phyloP scores from a whole-genome alignment of 2,888 invertebrate species.

The Allophyes oxyacanthae region DNA sequence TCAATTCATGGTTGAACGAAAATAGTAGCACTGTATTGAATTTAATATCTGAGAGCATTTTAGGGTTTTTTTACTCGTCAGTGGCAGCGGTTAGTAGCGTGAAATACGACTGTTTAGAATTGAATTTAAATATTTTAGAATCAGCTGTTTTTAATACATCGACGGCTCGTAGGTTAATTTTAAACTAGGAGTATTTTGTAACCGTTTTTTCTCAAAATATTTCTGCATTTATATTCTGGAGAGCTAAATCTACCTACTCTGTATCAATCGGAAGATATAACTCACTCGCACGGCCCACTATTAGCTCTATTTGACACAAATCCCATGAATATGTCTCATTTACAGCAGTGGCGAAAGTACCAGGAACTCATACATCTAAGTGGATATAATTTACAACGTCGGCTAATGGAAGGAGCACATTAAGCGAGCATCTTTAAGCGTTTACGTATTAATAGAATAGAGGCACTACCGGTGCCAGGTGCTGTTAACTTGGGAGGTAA shows the following conservation, averaged over 20 bases:
- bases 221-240: background rate
- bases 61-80: slow-evolving; percentile 62
- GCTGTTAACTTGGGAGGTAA: slow-evolving; percentile 71
- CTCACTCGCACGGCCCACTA: slow-evolving; percentile 20
- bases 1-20: slow-evolving; percentile 79
- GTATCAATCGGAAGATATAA: slow-evolving; percentile 39
- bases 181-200: slow-evolving; percentile 6
- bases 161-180: slow-evolving; percentile 25
- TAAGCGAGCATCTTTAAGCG: slow-evolving; percentile 80
- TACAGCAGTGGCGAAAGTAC: slow-evolving; percentile 66
- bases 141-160: slow-evolving; percentile 60
- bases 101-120: slow-evolving; percentile 70
- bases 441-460: slow-evolving; percentile 86
- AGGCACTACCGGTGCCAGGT: slow-evolving; percentile 75
- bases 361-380: slow-evolving; percentile 74
- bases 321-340: slow-evolving; percentile 52
- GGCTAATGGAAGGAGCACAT: slow-evolving; percentile 86
- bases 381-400: slow-evolving; percentile 84
- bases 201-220: slow-evolving; percentile 3
- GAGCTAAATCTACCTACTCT: slow-evolving; percentile 3
- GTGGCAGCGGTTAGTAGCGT: slow-evolving; percentile 57
- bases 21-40: slow-evolving; percentile 76
- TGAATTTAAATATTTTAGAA: slow-evolving; percentile 63
- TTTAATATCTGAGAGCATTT: slow-evolving; percentile 73
- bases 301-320: slow-evolving; percentile 46